These are phyloP conservation scores for Tapirus indicus DNA, from an alignment of 2,797 vertebrate species.

Conservation along the genomic window DNA sequence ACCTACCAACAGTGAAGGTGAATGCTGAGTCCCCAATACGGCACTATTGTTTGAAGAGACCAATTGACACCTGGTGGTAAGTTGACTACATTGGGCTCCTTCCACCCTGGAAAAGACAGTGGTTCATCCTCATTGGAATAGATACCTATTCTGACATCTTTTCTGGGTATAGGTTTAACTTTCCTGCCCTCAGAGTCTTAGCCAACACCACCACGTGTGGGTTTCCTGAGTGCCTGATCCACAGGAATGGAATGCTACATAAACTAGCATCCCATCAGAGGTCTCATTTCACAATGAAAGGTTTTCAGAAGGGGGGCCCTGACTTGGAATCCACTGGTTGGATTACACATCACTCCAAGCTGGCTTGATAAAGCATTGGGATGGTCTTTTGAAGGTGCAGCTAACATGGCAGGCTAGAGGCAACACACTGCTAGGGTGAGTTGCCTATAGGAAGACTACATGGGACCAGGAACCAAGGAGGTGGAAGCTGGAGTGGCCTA, in stretches of 20 bases:
- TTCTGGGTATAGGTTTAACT: background rate
- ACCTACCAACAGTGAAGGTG: background rate
- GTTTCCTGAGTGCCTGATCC: background rate
- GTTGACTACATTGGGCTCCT: background rate
- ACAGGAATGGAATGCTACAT: background rate
- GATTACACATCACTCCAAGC: background rate
- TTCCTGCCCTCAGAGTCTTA: background rate
- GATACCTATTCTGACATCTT: background rate
- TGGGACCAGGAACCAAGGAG: background rate
- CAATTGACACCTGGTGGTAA: background rate
- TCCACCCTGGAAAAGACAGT: background rate
- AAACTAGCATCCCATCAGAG: background rate
- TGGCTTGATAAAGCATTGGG: background rate
- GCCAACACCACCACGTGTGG: background rate
- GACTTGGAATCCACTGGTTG: background rate
- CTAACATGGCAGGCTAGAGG: background rate
- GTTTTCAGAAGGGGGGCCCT: background rate
- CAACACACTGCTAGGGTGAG: background rate
- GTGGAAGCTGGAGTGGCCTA: background rate
- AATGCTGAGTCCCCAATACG: background rate
- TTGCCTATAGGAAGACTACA: background rate
- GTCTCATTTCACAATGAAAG: background rate
- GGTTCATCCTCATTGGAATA: background rate
- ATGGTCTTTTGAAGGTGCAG: background rate
- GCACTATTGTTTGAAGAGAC: background rate